Evolutionary conservation across 2,113 vertebrate species (phyloP).

Genomic region (Thunnus maccoyii): DNA sequence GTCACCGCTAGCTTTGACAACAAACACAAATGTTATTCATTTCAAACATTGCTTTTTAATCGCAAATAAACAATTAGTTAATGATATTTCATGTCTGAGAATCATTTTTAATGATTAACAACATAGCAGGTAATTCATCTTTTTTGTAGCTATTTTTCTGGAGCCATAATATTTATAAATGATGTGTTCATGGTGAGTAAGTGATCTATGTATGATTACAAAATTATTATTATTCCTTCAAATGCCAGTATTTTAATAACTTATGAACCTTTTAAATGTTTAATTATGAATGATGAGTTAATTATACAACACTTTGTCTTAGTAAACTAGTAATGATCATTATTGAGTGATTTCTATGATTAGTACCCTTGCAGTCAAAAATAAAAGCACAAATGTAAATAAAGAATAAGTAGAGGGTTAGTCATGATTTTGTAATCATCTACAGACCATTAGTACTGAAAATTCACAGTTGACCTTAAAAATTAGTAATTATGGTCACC

Average conservation of each 20-base stretch:
- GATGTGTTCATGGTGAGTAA: slow-evolving; percentile 22
- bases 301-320: slow-evolving; percentile 42
- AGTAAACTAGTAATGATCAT: slow-evolving; percentile 39
- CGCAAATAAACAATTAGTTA: slow-evolving; percentile 25
- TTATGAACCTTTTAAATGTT: slow-evolving; percentile 41
- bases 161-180: slow-evolving; percentile 11
- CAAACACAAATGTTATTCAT: neutral
- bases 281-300: slow-evolving; percentile 49
- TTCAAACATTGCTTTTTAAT: neutral
- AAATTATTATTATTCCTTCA: slow-evolving; percentile 42
- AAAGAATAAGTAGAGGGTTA: slow-evolving; percentile 33
- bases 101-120: slow-evolving; percentile 14
- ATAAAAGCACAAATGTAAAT: slow-evolving; percentile 33
- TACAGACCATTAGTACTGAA: slow-evolving; percentile 57
- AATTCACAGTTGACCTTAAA: slow-evolving; percentile 48
- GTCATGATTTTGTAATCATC: slow-evolving; percentile 52
- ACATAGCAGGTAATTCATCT: neutral
- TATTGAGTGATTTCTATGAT: slow-evolving; percentile 32
- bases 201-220: slow-evolving; percentile 28
- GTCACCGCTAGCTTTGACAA: neutral
- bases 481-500: slow-evolving; percentile 43
- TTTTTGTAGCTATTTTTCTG: slow-evolving; percentile 7
- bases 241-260: slow-evolving; percentile 49
- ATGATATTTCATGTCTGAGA: slow-evolving; percentile 13
- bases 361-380: neutral